These are phyloP conservation scores for Capitulum mitella DNA, from an alignment of 2,888 invertebrate species.

Conservation along the genomic window DNA sequence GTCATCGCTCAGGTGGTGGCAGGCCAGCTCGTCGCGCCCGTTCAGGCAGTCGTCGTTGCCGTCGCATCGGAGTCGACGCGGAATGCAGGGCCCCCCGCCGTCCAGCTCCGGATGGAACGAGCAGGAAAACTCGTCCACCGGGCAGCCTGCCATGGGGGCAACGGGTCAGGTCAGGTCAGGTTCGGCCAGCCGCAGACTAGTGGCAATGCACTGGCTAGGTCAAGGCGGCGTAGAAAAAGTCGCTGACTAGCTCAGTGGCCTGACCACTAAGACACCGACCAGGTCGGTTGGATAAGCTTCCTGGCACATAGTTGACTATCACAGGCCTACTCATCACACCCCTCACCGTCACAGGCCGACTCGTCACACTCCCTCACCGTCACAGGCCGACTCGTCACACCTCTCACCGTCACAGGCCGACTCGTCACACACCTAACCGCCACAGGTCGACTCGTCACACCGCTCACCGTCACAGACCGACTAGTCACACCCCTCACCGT, in stretches of 20 bases:
- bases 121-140: conserved; percentile 58
- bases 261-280: not conserved
- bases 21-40: conserved; percentile 48
- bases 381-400: not conserved
- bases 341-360: no score
- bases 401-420: not conserved
- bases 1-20: conserved; percentile 56
- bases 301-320: no score
- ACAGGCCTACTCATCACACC: conserved; percentile 71
- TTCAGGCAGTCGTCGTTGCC: not conserved
- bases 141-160: conserved; percentile 62
- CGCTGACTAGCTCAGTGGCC: conserved; percentile 41
- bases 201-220: no score
- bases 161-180: no score
- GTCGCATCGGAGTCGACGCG: not conserved
- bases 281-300: no score
- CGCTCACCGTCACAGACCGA: not conserved
- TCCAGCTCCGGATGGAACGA: conserved; percentile 53
- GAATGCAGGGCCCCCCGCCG: conserved; percentile 57
- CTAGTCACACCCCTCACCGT: no score
- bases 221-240: no score
- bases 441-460: not conserved
- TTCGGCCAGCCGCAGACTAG: no score
- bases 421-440: not conserved
- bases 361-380: no score